These are phyloP conservation scores for Brachyptera risi DNA, from an alignment of 2,888 invertebrate species.

Conservation along the genomic window DNA sequence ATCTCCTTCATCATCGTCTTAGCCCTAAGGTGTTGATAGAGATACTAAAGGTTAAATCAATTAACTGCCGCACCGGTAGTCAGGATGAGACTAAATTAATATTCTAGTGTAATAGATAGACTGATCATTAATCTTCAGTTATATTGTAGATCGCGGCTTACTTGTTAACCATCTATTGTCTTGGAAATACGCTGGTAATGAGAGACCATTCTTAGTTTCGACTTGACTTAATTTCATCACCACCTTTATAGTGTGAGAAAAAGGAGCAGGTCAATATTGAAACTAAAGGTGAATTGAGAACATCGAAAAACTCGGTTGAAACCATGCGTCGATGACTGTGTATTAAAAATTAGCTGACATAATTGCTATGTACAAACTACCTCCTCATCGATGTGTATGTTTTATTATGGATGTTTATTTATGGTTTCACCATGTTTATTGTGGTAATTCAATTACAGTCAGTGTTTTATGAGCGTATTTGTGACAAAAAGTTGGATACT, in stretches of 20 bases:
- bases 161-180: conserved; percentile 17
- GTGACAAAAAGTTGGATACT: too few relatives aligned
- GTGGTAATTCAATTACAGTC: too few relatives aligned
- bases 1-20: conserved; percentile 1
- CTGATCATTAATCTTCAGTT: conserved; percentile 13
- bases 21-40: conserved; percentile 9
- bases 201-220: conserved; percentile 13
- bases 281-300: neutral
- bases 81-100: neutral
- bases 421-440: too few relatives aligned
- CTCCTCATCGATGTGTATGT: too few relatives aligned
- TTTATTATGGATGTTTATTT: too few relatives aligned
- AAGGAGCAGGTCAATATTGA: neutral
- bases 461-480: too few relatives aligned
- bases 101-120: neutral
- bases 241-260: conserved; percentile 8
- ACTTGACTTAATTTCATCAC: neutral
- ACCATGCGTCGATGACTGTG: too few relatives aligned
- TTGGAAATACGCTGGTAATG: neutral
- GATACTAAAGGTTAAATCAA: conserved; percentile 10
- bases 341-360: too few relatives aligned
- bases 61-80: conserved; percentile 16
- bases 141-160: neutral
- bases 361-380: too few relatives aligned
- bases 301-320: too few relatives aligned